These are phyloP conservation scores for Chymomyza fuscimana DNA, from an alignment of 2,888 invertebrate species.

Conservation along the genomic window DNA sequence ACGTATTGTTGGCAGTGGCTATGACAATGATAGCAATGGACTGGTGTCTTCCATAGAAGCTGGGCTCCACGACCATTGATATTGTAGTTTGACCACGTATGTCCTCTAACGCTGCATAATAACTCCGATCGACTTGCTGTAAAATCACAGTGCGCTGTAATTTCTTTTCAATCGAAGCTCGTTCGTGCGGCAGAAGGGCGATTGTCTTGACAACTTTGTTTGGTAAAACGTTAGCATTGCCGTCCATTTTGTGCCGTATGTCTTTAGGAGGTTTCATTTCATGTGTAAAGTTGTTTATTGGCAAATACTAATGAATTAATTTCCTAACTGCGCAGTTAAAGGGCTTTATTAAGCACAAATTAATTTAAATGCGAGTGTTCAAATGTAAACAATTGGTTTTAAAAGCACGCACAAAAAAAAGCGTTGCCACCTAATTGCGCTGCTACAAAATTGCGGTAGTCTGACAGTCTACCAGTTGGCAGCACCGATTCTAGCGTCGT, in stretches of 20 bases:
- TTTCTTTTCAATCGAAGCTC: slow-evolving; percentile 30
- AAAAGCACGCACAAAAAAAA: background rate
- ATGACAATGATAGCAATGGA: slow-evolving; percentile 37
- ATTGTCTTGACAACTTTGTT: too few species aligned
- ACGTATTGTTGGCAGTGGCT: slow-evolving; percentile 48
- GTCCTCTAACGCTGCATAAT: slow-evolving; percentile 46
- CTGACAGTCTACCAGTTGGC: background rate
- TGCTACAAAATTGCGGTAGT: too few species aligned
- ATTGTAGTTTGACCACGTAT: slow-evolving; percentile 44
- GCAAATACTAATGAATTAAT: too few species aligned
- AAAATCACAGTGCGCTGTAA: slow-evolving; percentile 38
- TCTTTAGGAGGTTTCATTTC: background rate
- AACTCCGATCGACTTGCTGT: slow-evolving; percentile 41
- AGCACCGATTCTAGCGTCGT: background rate
- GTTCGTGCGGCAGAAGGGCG: slow-evolving; percentile 29
- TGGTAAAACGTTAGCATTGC: too few species aligned
- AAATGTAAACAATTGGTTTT: background rate
- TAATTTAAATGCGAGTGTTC: background rate
- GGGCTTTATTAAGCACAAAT: background rate
- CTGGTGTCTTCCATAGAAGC: slow-evolving; percentile 57
- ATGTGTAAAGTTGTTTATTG: background rate
- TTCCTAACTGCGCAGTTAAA: too few species aligned
- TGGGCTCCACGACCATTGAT: slow-evolving; percentile 52
- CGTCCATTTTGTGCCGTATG: background rate
- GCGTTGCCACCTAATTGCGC: background rate